Base-by-base conservation (phyloP, 2,888 invertebrate genomes). In the Pachycephus smyrnensis region DNA sequence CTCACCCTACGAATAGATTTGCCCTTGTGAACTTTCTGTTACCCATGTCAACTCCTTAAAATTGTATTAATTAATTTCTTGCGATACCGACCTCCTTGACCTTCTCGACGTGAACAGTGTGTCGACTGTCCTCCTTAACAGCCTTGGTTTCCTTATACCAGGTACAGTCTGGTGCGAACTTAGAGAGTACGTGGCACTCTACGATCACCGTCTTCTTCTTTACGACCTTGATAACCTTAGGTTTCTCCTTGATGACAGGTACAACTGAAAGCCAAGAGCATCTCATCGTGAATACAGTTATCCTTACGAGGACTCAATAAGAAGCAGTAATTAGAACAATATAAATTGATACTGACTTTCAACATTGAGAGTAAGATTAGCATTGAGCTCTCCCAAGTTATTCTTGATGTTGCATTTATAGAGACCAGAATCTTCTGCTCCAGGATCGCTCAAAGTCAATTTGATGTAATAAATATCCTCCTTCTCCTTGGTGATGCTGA, bases 331-430 rank as follows among this genome's bases (percentile, higher is more conserved):
- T 32, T 73, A 1, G 1, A 31, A n/a, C 35, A 55, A 35, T 69
- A 33, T 23, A 15, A 76, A 76, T 69, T 32, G 73, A 40, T 73
- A 93, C 95, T 94, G 93, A 98, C 98, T 98, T 96, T 98, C 98
- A 93, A 99, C 98, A 93, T 99, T 99, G 87, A 99, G 95, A 85
- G 98, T 98, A 84, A 99, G 94, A 93, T 99, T 99, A 81, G 98
- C 98, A 92, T 98, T 98, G 84, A 98, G 95, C 94, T 99, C 99
- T 87, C 99, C 99, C 90, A 97, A 95, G 89, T 95, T 95, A 92
- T 99, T 99, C 92, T 98, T 98, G 88, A 98, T 98, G 90, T 98
- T 98, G 92, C 99, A 99, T 92, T 99, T 98, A 93, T 99, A 99
- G 82, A 98, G 94, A 85, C 99, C 99, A 87, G 98, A 98, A 93